Evolutionary conservation across 2,113 vertebrate species (phyloP).

Genomic region (Thamnaconus septentrionalis): DNA sequence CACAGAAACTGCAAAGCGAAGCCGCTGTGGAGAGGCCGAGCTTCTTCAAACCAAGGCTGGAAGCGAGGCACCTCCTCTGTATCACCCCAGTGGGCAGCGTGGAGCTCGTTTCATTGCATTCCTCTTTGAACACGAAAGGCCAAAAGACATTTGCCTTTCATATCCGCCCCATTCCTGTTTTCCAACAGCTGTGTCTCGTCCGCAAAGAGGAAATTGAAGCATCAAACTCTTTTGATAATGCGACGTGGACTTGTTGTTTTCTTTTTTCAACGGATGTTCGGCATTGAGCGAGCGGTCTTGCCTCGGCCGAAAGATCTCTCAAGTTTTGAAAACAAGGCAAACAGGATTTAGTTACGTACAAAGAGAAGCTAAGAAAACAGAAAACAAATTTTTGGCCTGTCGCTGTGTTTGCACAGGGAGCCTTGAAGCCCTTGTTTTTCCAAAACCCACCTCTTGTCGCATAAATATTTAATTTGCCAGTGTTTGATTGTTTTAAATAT

Average conservation of each 20-base stretch:
- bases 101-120: conserved; percentile 25
- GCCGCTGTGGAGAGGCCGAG: not conserved
- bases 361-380: too few species aligned
- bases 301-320: too few species aligned
- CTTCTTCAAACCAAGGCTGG: not conserved
- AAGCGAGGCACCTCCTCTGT: conserved; percentile 8
- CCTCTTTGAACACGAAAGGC: conserved; percentile 41
- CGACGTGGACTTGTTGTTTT: conserved; percentile 38
- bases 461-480: too few species aligned
- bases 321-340: too few species aligned
- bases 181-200: conserved; percentile 36
- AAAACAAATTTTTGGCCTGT: too few species aligned
- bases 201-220: conserved; percentile 62
- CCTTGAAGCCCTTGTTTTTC: too few species aligned
- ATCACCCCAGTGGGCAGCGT: conserved; percentile 16
- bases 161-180: conserved; percentile 55
- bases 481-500: too few species aligned
- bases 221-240: conserved; percentile 43
- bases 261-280: too few species aligned
- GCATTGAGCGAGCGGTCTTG: too few species aligned
- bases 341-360: too few species aligned
- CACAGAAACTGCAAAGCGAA: conserved; percentile 11
- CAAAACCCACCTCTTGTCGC: too few species aligned
- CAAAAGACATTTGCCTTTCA: conserved; percentile 67
- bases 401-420: too few species aligned